Base-by-base conservation (phyloP, 2,888 invertebrate genomes). In the Plagodis pulveraria region DNA sequence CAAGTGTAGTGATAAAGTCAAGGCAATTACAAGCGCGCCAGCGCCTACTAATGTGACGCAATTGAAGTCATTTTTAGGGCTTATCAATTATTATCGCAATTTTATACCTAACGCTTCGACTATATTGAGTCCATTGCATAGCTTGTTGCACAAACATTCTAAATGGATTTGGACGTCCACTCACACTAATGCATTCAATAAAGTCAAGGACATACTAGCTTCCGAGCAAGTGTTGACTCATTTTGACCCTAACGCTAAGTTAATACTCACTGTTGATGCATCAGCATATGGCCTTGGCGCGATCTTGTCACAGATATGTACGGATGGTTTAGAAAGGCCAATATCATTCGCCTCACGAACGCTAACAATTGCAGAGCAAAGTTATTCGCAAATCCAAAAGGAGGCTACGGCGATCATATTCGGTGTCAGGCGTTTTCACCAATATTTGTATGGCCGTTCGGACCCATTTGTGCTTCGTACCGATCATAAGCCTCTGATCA, bases 331-430 rank as follows among this genome's bases (percentile, higher is more conserved):
- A 10, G 58, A 64, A 10, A 40, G 65, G 6, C 58, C 62, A 0
- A 47, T 58, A 5, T 50, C 62, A 0, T 60, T 35, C 12, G 60
- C 56, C 9, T 55, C 58, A 5, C 12, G 61, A 4, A 43, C 56
- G 0, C 7, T 52, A 6, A 65, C 50, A 10, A 0, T 62, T 9
- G 67, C 69, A 2, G 71, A 71, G 41, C 70, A 63, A 43, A 54
- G 50, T 2, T 73, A 73, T 36, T 57, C 71, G 6, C 73, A 73
- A 45, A 70, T 75, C 6, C 69, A 72, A 60, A 72, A 71, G 32
- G 72, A 75, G 41, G 75, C 74, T 0, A 71, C 71, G 0, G 73
- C 72, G 6, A 74, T 70, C 43, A 65, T 72, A 11, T 73, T 67
- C 40, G 71, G 69, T 1, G 22, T 22, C 1, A 22, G n/a, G n/a